phyloP scores from a whole-genome alignment of 2,888 invertebrate species.

The Chloromyia formosa region DNA sequence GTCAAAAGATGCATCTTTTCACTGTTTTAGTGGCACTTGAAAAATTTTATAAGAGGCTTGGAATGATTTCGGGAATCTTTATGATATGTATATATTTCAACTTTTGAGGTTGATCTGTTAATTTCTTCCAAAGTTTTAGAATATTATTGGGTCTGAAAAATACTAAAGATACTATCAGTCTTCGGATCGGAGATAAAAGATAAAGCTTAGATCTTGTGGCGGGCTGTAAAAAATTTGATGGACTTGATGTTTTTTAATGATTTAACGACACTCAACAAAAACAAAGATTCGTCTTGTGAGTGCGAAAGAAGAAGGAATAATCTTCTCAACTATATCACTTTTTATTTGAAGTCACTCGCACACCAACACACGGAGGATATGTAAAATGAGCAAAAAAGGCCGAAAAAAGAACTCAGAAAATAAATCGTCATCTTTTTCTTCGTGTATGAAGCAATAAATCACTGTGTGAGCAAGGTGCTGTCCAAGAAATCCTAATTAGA shows the following conservation, averaged over 20 bases:
- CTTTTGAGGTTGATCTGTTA: conserved; percentile 38
- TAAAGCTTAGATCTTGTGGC: conserved; percentile 30
- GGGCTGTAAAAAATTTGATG: conserved; percentile 39
- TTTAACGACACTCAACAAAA: conserved; percentile 32
- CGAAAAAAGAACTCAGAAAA: background rate
- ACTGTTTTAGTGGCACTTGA: conserved; percentile 27
- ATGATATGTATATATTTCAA: conserved; percentile 13
- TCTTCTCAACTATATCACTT: no score
- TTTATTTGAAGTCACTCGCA: no score
- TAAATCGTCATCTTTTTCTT: conserved; percentile 35
- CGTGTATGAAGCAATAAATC: conserved; percentile 45
- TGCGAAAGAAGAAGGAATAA: no score
- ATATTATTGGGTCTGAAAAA: conserved; percentile 9
- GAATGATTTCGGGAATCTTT: conserved; percentile 32
- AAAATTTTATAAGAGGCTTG: conserved; percentile 27
- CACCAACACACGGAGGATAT: background rate
- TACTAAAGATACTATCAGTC: conserved; percentile 29
- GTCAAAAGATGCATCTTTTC: conserved; percentile 11
- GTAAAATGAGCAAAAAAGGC: conserved; percentile 11
- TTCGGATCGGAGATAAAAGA: conserved; percentile 24
- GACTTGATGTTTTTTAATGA: conserved; percentile 38
- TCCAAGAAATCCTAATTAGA: conserved; percentile 49
- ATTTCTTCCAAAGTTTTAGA: conserved; percentile 21
- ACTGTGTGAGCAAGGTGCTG: conserved; percentile 45
- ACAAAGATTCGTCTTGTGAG: background rate